Evolutionary conservation across 92 coral and sea anemone genomes (phyloP).

Genomic region (Phenganax stokvisi): DNA sequence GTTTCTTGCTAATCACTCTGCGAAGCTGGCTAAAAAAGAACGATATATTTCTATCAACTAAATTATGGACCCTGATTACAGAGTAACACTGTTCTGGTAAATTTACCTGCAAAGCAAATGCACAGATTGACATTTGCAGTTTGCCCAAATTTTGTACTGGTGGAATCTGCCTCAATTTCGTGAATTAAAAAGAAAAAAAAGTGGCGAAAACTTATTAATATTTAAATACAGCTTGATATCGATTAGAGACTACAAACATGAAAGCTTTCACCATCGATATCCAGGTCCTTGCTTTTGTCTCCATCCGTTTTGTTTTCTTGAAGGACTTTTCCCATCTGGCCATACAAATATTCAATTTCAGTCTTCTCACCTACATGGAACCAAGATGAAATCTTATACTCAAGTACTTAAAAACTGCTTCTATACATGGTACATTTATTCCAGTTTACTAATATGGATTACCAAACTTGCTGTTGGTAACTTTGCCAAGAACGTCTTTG

Average conservation of each 20-base stretch:
- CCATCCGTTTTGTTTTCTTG: background rate
- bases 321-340: conserved; percentile 10
- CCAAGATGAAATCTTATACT: background rate
- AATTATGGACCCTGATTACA: background rate
- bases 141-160: background rate
- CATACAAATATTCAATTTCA: conserved; percentile 3
- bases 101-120: background rate
- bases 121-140: background rate
- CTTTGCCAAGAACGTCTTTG: conserved; percentile 24
- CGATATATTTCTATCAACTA: too few species aligned
- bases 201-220: background rate
- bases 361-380: background rate
- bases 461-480: background rate
- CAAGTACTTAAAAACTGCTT: background rate
- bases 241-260: background rate
- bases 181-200: background rate
- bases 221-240: background rate
- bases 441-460: conserved; percentile 14
- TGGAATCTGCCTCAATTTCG: background rate
- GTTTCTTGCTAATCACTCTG: too few species aligned
- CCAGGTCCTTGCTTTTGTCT: background rate
- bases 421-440: background rate
- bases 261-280: conserved; percentile 10
- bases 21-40: too few species aligned
- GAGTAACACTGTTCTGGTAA: background rate